These are phyloP conservation scores for Natator depressus DNA, from an alignment of 2,113 vertebrate species.

Conservation along the genomic window DNA sequence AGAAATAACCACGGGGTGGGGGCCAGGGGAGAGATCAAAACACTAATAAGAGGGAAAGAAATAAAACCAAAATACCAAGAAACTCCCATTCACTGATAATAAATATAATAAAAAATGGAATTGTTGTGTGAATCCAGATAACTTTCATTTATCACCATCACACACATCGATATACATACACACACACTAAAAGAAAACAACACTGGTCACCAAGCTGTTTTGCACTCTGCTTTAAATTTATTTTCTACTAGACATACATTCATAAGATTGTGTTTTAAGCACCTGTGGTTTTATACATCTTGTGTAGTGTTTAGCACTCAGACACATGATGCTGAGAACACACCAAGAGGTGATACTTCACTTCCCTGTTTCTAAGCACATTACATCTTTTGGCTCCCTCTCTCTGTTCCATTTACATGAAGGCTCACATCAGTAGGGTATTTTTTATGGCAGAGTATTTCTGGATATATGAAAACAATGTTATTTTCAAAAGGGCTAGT, in stretches of 20 bases:
- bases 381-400: not conserved
- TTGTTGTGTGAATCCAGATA: not conserved
- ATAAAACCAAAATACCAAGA: not conserved
- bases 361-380: not conserved
- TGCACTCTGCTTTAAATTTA: not conserved
- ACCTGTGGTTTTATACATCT: not conserved
- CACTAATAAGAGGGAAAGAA: not conserved
- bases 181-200: not conserved
- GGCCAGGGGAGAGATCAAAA: not conserved
- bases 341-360: conserved; percentile 23
- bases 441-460: not conserved
- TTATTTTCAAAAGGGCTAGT: not conserved
- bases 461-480: not conserved
- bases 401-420: not conserved
- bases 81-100: not conserved
- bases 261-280: not conserved
- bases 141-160: not conserved
- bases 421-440: not conserved
- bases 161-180: not conserved
- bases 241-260: conserved; percentile 2
- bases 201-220: conserved; percentile 38
- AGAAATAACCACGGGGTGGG: not conserved
- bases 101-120: not conserved
- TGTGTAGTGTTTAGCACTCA: not conserved
- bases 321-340: conserved; percentile 6